Percentiles rank a stretch among this genome's conserved stretches.
Evolutionary conservation across 2,113 vertebrate species (phyloP).

Genomic region (Uropsilus gracilis): DNA sequence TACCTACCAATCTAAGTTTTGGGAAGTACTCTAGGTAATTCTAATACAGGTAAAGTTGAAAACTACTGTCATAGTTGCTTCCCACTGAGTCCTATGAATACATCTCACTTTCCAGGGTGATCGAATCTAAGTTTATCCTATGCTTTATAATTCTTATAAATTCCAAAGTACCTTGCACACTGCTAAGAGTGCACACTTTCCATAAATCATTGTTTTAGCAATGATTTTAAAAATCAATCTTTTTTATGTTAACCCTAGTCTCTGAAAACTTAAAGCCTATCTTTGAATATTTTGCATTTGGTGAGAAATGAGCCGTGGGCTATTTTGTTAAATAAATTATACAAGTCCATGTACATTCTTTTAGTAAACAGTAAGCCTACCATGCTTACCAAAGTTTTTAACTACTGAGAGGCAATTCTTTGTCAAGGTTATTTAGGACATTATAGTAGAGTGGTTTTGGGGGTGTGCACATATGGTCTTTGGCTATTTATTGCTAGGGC

Average conservation of each 20-base stretch:
- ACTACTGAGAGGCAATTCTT: no score
- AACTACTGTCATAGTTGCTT: not conserved
- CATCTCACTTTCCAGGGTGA: not conserved
- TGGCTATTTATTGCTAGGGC: not conserved
- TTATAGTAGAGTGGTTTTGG: no score
- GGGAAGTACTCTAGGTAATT: not conserved
- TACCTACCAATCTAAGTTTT: not conserved
- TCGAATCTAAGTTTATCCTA: not conserved
- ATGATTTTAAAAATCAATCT: slow-evolving; percentile 7
- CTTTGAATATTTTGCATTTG: not conserved
- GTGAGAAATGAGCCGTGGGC: not conserved
- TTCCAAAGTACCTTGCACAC: not conserved
- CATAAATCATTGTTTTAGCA: not conserved
- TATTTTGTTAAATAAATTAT: not conserved
- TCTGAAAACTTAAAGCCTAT: not conserved
- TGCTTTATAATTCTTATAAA: not conserved
- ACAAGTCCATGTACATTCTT: not conserved
- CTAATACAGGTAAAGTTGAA: not conserved
- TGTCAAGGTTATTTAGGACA: no score
- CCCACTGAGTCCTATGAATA: not conserved
- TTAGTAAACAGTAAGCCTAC: no score
- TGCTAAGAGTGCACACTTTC: not conserved
- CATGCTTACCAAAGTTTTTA: no score
- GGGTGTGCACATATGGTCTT: no score
- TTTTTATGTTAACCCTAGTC: not conserved